These are phyloP conservation scores for Eupithecia subfuscata DNA, from an alignment of 2,888 invertebrate species.

Conservation along the genomic window DNA sequence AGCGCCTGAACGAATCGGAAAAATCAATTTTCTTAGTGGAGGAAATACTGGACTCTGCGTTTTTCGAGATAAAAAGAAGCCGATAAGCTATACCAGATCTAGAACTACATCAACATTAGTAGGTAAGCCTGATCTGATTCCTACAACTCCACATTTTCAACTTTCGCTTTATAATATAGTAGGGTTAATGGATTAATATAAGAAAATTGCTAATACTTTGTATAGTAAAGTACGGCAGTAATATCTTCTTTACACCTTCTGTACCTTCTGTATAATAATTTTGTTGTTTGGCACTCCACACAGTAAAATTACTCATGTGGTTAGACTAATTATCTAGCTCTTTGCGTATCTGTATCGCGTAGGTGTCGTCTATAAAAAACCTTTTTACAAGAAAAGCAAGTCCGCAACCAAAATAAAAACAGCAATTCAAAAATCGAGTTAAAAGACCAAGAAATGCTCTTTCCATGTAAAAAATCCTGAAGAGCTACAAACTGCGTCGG, in stretches of 20 bases:
- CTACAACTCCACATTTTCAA: neutral
- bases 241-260: neutral
- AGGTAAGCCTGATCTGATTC: neutral
- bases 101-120: neutral
- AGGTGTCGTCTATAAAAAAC: neutral
- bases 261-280: neutral
- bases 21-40: conserved; percentile 23
- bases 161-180: neutral
- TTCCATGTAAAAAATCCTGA: neutral
- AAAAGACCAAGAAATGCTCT: neutral
- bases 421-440: neutral
- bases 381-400: neutral
- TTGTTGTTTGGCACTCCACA: neutral
- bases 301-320: neutral
- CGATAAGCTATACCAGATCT: neutral
- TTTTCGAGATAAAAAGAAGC: neutral
- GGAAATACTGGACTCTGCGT: neutral
- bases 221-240: no score
- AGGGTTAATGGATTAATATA: no score
- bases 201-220: no score
- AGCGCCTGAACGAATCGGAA: conserved; percentile 63
- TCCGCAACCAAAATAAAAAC: no score
- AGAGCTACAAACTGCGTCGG: conserved; percentile 8
- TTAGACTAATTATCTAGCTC: no score
- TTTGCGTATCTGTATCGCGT: neutral